Percentiles rank a stretch among this genome's conserved stretches.
These are phyloP conservation scores for Hylomyscus alleni DNA, from an alignment of 2,797 vertebrate genomes.

Conservation along the genomic window DNA sequence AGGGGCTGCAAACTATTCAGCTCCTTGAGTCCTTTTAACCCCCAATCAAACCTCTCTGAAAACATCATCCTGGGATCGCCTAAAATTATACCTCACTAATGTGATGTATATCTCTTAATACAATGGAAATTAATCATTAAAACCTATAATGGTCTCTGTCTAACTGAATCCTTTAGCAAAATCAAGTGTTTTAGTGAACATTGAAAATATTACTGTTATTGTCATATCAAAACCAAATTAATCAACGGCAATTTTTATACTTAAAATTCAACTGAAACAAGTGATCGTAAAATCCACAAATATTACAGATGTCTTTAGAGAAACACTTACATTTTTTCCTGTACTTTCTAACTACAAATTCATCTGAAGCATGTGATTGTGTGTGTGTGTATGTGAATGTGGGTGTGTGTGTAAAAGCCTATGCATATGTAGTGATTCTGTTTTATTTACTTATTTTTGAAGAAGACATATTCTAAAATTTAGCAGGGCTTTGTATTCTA, in stretches of 20 bases:
- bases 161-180: background rate
- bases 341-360: background rate
- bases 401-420: background rate
- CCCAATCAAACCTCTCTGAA: background rate
- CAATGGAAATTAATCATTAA: background rate
- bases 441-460: background rate
- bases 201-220: constrained; percentile 23
- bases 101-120: background rate
- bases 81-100: background rate
- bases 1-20: no score
- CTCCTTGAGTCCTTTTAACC: no score
- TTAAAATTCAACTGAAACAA: background rate
- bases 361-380: background rate
- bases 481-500: background rate
- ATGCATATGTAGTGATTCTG: background rate
- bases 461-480: background rate
- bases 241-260: constrained; percentile 12
- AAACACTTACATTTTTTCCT: background rate
- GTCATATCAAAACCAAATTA: background rate
- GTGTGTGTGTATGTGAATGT: background rate
- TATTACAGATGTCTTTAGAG: background rate
- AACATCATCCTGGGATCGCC: background rate
- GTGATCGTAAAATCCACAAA: constrained; percentile 50
- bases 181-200: background rate
- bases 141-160: background rate